Evolutionary conservation across 2,113 vertebrate genomes (phyloP), one percentile per base, ranked within the genome.

Genomic region (Neotragus moschatus): DNA sequence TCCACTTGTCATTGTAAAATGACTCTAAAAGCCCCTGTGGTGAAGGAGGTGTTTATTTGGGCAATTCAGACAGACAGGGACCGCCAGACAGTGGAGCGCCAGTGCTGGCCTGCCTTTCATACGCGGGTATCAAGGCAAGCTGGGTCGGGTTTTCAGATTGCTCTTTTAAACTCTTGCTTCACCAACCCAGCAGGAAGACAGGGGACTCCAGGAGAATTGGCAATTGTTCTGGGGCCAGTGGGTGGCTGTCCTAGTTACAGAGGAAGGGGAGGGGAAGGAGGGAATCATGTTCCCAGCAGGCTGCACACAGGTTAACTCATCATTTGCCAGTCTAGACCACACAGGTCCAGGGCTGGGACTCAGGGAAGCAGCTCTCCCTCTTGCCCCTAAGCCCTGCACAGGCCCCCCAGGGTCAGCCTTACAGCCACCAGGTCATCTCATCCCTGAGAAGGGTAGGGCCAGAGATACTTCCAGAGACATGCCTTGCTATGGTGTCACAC

Each of bases 171-270:
- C n/a, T 19, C 36, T 36, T 36, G n/a, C 36, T 73, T 73, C 36
- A 73, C 10, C 19, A 39, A 28, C 56, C 77, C 88, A 88, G 84
- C 6, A 5, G 94, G 82, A 84, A 61, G 30, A 63, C 19, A 7
- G 91, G 73, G 63, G 14, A 87, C 75, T 70, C 36, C 5, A 4
- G 79, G 53, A 96, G 93, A 87, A 93, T 0, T 33, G 55, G 63
- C 75, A 60, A 85, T 73, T 75, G 88, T 91, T 73, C 9, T 3
- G 36, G 25, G 25, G 77, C 61, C 81, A 39, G 87, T n/a, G 66
- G 63, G 92, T 16, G n/a, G 86, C 49, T 95, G 90, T 75, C 97
- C 96, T 80, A 96, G 84, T 91, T 94, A 73, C 6, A 0, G 23
- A 80, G 45, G 36, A 47, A 79, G 43, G 43, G 75, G 55, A 26